Evolutionary conservation across 2,888 invertebrate genomes (phyloP).

Genomic region (Hoplodrina ambigua): DNA sequence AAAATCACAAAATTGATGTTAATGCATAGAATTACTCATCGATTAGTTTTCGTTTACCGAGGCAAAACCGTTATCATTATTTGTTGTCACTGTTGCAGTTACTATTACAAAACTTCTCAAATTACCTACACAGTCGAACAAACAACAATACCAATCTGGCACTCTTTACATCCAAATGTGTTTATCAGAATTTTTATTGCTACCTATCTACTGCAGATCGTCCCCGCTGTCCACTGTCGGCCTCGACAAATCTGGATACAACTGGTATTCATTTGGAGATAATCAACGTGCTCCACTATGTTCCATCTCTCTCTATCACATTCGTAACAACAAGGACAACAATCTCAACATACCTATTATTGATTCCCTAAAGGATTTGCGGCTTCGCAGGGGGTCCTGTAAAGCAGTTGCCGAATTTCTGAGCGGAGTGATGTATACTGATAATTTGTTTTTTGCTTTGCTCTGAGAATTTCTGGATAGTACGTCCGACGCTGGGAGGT

Average conservation of each 20-base stretch:
- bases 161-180: slow-evolving; percentile 41
- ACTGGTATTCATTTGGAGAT: slow-evolving; percentile 85
- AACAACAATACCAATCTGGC: slow-evolving; percentile 30
- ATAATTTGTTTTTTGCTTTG: slow-evolving; percentile 26
- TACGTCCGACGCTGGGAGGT: slow-evolving; percentile 22
- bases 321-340: slow-evolving; percentile 44
- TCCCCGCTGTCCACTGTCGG: slow-evolving; percentile 54
- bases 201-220: slow-evolving; percentile 30
- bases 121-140: slow-evolving; percentile 3
- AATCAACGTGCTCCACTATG: slow-evolving; percentile 69
- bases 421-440: slow-evolving; percentile 4
- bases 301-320: slow-evolving; percentile 52
- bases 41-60: slow-evolving; percentile 9
- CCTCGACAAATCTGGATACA: slow-evolving; percentile 80
- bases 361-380: slow-evolving; percentile 61
- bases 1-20: neutral
- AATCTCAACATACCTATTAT: slow-evolving; percentile 45
- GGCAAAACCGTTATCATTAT: neutral
- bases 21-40: neutral
- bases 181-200: slow-evolving; percentile 52
- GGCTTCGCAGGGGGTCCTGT: slow-evolving; percentile 34
- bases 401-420: slow-evolving; percentile 36
- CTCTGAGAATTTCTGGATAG: slow-evolving; percentile 5
- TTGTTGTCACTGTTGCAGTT: neutral
- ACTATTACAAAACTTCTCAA: slow-evolving; percentile 9